These are phyloP conservation scores for Leguminivora glycinivorella DNA, from an alignment of 1,140 invertebrate genomes.

Conservation along the genomic window DNA sequence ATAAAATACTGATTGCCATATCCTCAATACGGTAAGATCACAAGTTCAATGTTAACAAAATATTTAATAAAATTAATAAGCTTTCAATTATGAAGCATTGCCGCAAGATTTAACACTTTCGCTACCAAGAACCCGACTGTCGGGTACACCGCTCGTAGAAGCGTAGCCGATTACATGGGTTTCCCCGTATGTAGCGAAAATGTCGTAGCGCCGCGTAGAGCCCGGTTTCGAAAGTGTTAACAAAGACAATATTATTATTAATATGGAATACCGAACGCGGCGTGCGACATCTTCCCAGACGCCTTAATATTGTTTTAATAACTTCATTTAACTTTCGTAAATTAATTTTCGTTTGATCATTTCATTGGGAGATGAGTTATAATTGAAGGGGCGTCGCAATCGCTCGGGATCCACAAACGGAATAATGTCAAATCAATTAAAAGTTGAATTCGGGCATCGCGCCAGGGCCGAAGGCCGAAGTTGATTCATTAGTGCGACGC, in stretches of 20 bases:
- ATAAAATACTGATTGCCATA: not conserved
- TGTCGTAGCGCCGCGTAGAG: too few relatives aligned
- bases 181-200: too few relatives aligned
- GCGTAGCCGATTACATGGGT: too few relatives aligned
- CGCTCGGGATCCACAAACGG: conserved; percentile 59
- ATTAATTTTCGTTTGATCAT: conserved; percentile 74
- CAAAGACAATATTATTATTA: conserved; percentile 38
- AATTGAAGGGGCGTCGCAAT: conserved; percentile 64
- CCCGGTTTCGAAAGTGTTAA: too few relatives aligned
- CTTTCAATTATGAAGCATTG: not conserved
- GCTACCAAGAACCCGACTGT: too few relatives aligned
- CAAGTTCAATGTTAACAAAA: not conserved
- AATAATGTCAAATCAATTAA: conserved; percentile 74
- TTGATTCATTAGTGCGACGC: conserved; percentile 55
- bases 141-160: too few relatives aligned
- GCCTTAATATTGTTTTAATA: conserved; percentile 46
- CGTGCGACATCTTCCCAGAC: conserved; percentile 40
- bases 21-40: not conserved
- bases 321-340: conserved; percentile 66
- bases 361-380: conserved; percentile 67
- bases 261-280: conserved; percentile 36
- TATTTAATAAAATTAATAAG: not conserved
- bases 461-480: conserved; percentile 46
- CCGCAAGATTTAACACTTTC: conserved; percentile 9
- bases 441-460: conserved; percentile 63